These are phyloP conservation scores for Amblyjoppa proteus DNA, from an alignment of 2,888 invertebrate genomes.

Conservation along the genomic window DNA sequence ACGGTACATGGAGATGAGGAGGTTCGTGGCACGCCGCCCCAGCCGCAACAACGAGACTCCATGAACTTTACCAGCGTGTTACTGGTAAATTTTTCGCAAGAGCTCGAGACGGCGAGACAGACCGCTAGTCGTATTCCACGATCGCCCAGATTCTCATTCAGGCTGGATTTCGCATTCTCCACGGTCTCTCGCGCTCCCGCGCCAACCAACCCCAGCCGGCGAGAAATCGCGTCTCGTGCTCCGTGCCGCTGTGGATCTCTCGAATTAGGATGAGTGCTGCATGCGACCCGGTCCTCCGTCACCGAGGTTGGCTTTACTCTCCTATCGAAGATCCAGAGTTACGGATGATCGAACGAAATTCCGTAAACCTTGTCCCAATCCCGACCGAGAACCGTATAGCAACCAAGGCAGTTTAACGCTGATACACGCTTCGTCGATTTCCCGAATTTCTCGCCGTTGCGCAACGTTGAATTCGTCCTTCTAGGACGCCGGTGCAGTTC, in stretches of 20 bases:
- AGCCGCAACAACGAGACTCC: conserved; percentile 47
- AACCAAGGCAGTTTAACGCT: conserved; percentile 22
- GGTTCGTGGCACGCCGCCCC: conserved; percentile 45
- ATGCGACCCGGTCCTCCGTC: conserved; percentile 6
- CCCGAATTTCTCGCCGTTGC: conserved; percentile 51
- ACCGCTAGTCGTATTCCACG: conserved; percentile 16
- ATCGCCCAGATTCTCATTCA: conserved; percentile 49
- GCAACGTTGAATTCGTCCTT: conserved; percentile 36
- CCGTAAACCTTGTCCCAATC: conserved; percentile 35
- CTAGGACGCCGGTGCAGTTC: conserved; percentile 35
- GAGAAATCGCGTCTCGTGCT: conserved; percentile 43
- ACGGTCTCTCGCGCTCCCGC: conserved; percentile 44
- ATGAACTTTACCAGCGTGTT: conserved; percentile 62
- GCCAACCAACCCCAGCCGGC: conserved; percentile 29
- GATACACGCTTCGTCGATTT: conserved; percentile 50
- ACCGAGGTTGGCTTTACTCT: conserved; percentile 43
- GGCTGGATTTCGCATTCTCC: conserved; percentile 57
- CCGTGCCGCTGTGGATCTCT: conserved; percentile 27
- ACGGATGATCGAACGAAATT: conserved; percentile 57
- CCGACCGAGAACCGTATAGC: neutral
- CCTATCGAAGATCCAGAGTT: conserved; percentile 49
- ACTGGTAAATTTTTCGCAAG: conserved; percentile 53
- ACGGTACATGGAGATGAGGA: conserved; percentile 51
- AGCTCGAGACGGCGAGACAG: conserved; percentile 25
- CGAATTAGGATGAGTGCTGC: conserved; percentile 66